phyloP scores from a whole-genome alignment of 2,113 vertebrate genomes.

The Mohoua ochrocephala region DNA sequence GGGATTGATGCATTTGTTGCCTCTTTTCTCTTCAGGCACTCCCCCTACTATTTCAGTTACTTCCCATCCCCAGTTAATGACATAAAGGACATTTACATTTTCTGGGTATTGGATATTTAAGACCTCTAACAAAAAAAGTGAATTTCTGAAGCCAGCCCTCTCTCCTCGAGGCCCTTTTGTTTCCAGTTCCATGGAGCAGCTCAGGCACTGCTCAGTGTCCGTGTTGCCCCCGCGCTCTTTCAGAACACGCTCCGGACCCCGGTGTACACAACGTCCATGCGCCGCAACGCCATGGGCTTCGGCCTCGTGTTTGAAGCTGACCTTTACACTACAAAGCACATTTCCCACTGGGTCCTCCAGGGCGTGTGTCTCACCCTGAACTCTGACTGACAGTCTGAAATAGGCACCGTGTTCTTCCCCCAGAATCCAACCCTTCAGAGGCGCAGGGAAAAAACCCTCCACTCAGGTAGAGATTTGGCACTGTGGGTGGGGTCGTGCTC shows the following conservation, averaged over 20 bases:
- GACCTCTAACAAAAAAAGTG: background rate
- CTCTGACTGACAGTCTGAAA: slow-evolving; percentile 56
- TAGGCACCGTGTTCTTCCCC: accelerated
- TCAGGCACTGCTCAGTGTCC: background rate
- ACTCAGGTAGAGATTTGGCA: accelerated
- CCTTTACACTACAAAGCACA: slow-evolving; percentile 82
- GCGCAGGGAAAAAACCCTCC: accelerated
- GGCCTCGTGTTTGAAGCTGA: slow-evolving; percentile 94
- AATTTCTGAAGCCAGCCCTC: background rate
- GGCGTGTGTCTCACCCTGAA: slow-evolving; percentile 91
- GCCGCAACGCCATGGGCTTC: slow-evolving; percentile 88
- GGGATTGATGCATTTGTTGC: background rate
- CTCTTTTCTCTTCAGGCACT: background rate
- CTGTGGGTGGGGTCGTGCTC: accelerated
- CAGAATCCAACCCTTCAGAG: no score
- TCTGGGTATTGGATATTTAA: background rate
- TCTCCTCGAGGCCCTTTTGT: background rate
- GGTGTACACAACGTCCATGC: slow-evolving; percentile 89
- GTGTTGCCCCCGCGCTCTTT: background rate
- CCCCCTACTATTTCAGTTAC: background rate
- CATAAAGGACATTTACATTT: background rate
- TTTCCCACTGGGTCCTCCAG: slow-evolving; percentile 92
- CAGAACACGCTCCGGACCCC: slow-evolving; percentile 90
- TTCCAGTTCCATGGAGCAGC: accelerated
- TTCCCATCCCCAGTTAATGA: background rate